Base-by-base conservation (phyloP, 2,797 vertebrate species). In the Semaprochilodus insignis region DNA sequence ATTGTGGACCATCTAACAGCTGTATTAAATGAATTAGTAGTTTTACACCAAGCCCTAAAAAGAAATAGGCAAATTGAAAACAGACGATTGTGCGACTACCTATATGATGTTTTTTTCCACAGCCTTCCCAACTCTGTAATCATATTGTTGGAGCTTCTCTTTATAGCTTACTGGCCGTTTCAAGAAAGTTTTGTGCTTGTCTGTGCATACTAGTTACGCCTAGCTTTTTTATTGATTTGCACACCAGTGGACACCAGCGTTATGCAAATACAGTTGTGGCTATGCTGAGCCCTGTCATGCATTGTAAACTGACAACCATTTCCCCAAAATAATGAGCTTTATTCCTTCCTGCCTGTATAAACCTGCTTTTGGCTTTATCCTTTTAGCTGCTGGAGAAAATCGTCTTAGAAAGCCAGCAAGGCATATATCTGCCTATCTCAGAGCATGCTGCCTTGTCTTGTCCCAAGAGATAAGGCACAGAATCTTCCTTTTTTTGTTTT, bases 321-420 rank as follows among this genome's bases (percentile, higher is more conserved):
- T 67, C 69, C 74, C 77, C 51, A 62, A 79, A 82, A 81, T 84
- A 80, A 84, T 63, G 59, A 77, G 73, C 77, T 84, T 84, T 72
- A 73, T 79, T 77, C 77, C 70, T 48, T 80, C 70, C 66, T 54
- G 78, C 77, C 70, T 74, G 60, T 66, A 71, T 77, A 67, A 80
- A 77, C 55, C 74, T 85, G 52, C 67, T 55, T 80, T 82, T 78
- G 55, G 71, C 71, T 78, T 74, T 70, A 70, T 84, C 77, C 10
- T 51, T 63, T 52, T 40, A 74, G 59, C 76, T 82, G 83, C 80
- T 71, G 75, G 80, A 79, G 80, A 79, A 72, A 81, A 84, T 76
- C 55, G 31, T 83, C 72, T 75, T 31, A 78, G 14, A 31, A 67
- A 78, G 70, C 66, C 75, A 76, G 69, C 83, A 48, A n/a, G 71